phyloP scores from a whole-genome alignment of 2,888 invertebrate genomes.

The Bhutanitis thaidina region DNA sequence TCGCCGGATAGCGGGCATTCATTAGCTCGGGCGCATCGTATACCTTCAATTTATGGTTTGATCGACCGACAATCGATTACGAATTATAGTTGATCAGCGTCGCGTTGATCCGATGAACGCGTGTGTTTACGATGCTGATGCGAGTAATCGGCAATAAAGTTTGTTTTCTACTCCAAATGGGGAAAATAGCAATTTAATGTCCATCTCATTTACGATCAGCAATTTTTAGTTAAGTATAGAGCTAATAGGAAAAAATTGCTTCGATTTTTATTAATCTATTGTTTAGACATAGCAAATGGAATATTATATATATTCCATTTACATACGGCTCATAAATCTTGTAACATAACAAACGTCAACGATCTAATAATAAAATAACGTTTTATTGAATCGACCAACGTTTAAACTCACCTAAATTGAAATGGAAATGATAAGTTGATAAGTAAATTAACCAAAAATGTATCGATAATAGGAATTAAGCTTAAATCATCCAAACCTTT shows the following conservation, averaged over 20 bases:
- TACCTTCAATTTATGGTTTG: conserved; percentile 46
- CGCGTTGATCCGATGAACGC: conserved; percentile 25
- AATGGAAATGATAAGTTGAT: no score
- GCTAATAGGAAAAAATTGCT: background rate
- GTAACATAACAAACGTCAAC: no score
- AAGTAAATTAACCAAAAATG: no score
- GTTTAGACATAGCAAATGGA: no score
- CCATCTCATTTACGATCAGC: background rate
- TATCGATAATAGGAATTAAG: no score
- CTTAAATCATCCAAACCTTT: no score
- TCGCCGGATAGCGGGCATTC: conserved; percentile 19
- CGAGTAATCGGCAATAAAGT: background rate
- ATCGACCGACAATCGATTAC: conserved; percentile 49
- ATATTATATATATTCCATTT: no score
- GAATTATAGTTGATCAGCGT: conserved; percentile 35
- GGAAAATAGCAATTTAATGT: background rate
- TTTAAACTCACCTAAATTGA: no score
- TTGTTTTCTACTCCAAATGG: background rate
- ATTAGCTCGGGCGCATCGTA: conserved; percentile 17
- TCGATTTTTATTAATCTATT: background rate
- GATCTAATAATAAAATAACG: no score
- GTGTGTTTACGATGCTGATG: background rate
- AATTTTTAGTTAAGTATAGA: background rate
- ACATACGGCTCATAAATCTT: no score
- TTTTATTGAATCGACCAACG: no score